A percentile compares a stretch with the other conserved stretches of the same genome.
These are phyloP conservation scores for Mionectes olivaceus DNA, from an alignment of 2,797 vertebrate species.

Conservation along the genomic window DNA sequence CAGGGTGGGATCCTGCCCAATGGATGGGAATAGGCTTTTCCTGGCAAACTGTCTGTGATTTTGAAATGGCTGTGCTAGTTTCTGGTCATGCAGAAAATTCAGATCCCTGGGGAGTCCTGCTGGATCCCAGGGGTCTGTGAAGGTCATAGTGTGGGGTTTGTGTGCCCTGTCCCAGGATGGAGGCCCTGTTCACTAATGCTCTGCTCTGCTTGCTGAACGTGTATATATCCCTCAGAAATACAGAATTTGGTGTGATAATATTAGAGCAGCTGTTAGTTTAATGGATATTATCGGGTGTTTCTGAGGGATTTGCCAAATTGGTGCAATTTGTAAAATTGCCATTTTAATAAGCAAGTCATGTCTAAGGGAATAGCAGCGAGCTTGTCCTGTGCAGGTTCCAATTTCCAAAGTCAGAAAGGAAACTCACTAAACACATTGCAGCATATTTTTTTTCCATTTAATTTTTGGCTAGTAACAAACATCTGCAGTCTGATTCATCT, in stretches of 20 bases:
- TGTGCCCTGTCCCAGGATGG: background rate
- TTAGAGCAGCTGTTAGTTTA: slow-evolving; percentile 21
- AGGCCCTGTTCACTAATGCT: background rate
- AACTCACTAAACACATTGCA: background rate
- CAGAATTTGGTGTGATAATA: background rate
- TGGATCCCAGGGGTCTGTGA: background rate
- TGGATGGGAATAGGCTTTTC: background rate
- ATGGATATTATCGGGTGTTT: slow-evolving; percentile 9
- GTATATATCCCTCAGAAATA: background rate
- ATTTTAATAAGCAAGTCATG: slow-evolving; percentile 46
- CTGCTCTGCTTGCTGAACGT: background rate
- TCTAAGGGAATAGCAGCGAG: background rate
- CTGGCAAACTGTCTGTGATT: background rate
- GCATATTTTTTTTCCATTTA: background rate
- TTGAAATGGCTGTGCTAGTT: background rate
- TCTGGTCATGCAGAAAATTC: background rate
- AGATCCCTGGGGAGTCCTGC: background rate
- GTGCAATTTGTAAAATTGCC: slow-evolving; percentile 36
- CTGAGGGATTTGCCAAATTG: slow-evolving; percentile 22
- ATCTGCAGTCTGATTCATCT: background rate
- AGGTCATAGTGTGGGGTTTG: background rate
- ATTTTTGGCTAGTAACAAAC: background rate
- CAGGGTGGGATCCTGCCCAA: background rate
- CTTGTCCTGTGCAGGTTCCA: background rate
- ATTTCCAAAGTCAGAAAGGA: slow-evolving; percentile 19